Conservation (phyloP, 2,797 vertebrate genomes). For the Buphagus erythrorhynchus region DNA sequence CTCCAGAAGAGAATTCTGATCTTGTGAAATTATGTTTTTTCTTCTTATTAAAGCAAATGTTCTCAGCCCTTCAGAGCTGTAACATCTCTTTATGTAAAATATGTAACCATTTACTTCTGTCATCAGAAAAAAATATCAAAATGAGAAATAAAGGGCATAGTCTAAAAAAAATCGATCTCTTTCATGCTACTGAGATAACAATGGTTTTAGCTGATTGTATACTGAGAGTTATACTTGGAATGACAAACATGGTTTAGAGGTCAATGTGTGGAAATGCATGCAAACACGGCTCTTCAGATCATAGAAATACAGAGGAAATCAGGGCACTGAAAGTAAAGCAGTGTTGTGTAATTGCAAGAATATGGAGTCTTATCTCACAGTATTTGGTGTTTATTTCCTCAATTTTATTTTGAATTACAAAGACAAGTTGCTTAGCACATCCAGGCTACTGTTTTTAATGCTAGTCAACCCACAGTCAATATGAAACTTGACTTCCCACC, state of each 20-base stretch:
- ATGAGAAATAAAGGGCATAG: not conserved
- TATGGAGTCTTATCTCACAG: not conserved
- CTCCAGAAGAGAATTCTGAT: not conserved
- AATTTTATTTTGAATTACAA: constrained; percentile 23
- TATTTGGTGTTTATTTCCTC: not conserved
- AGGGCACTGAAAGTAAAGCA: not conserved
- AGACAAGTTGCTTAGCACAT: constrained; percentile 15
- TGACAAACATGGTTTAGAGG: constrained; percentile 22
- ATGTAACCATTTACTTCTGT: constrained; percentile 11
- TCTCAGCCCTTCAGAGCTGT: not conserved
- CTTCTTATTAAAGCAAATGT: constrained; percentile 13
- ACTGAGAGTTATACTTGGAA: not conserved
- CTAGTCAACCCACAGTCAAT: not conserved
- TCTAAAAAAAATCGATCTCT: constrained; percentile 5
- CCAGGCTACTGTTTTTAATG: not conserved
- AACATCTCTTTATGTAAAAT: not conserved
- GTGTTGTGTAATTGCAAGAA: not conserved
- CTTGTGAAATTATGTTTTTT: not conserved
- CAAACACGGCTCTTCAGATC: not conserved
- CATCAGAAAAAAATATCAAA: not conserved
- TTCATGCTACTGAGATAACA: constrained; percentile 7
- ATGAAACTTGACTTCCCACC: constrained; percentile 1
- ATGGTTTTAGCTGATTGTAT: constrained; percentile 12
- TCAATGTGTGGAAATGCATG: not conserved
- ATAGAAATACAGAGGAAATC: constrained; percentile 3